phyloP scores from a whole-genome alignment of 2,113 vertebrate genomes.

The Crotalus helleri region DNA sequence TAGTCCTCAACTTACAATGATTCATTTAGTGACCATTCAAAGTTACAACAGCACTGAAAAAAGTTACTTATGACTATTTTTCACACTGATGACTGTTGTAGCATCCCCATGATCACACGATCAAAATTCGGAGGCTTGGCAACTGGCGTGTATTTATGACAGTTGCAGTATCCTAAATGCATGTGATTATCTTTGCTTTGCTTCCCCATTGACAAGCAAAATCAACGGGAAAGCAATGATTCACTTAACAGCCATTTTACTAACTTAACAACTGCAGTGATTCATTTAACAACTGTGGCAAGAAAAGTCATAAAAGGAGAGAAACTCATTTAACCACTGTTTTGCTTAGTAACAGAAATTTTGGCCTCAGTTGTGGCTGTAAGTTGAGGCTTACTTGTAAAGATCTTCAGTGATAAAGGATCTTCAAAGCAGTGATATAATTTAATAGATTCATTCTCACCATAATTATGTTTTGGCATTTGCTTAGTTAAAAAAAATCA shows the following conservation, averaged over 20 bases:
- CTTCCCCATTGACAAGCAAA: not conserved
- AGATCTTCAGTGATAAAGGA: not conserved
- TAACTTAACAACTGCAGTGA: not conserved
- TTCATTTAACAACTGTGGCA: not conserved
- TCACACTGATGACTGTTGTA: not conserved
- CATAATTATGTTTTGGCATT: not conserved
- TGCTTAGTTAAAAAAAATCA: not conserved
- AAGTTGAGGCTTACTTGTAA: not conserved
- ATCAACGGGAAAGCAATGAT: not conserved
- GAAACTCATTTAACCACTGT: not conserved
- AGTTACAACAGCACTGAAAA: not conserved
- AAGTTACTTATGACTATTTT: not conserved
- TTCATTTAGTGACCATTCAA: not conserved
- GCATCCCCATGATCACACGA: not conserved
- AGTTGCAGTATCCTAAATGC: not conserved
- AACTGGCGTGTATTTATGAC: not conserved
- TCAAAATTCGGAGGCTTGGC: not conserved
- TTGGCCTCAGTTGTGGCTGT: not conserved
- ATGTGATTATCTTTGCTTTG: not conserved
- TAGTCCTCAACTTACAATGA: not conserved
- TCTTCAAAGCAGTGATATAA: not conserved
- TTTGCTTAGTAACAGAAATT: not conserved
- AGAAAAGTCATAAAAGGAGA: not conserved
- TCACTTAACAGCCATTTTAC: not conserved
- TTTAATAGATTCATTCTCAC: not conserved